A percentile compares a stretch with the other conserved stretches of the same genome.
Evolutionary conservation across 2,797 vertebrate species (phyloP).

Genomic region (Spatula versicolor): DNA sequence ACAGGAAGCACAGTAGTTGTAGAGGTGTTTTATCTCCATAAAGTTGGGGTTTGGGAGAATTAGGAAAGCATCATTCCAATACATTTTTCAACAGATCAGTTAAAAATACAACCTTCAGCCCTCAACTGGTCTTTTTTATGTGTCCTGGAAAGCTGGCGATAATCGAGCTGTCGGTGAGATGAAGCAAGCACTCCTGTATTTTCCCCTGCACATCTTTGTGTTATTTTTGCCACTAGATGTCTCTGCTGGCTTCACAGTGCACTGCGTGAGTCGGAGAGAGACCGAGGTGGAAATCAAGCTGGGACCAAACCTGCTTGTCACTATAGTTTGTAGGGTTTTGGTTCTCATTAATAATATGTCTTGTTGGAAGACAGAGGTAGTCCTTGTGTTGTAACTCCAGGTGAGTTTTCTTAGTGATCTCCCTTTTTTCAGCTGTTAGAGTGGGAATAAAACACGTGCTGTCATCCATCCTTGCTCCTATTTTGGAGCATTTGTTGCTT

Average conservation of each 20-base stretch:
- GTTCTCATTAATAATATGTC: not conserved
- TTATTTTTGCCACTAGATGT: constrained; percentile 60
- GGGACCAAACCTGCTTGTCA: not conserved
- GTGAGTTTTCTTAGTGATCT: not conserved
- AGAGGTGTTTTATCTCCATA: not conserved
- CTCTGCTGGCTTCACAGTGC: not conserved
- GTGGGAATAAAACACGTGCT: not conserved
- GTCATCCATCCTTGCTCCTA: not conserved
- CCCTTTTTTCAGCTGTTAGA: not conserved
- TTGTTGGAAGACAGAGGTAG: not conserved
- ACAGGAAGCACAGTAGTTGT: not conserved
- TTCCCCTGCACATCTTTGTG: not conserved
- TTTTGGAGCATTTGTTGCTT: not conserved
- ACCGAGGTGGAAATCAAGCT: not conserved
- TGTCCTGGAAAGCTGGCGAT: not conserved
- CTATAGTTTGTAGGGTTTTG: not conserved
- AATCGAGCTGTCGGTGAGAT: not conserved
- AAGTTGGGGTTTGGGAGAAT: not conserved
- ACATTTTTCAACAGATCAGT: not conserved
- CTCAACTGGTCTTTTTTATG: not conserved
- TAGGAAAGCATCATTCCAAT: not conserved
- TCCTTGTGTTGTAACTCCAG: not conserved
- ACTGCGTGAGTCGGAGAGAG: not conserved
- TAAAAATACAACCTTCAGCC: not conserved
- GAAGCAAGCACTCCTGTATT: not conserved